Evolutionary conservation across 2,888 invertebrate genomes (phyloP), one percentile per base, ranked within the genome.

Genomic region (Cinara cedri): DNA sequence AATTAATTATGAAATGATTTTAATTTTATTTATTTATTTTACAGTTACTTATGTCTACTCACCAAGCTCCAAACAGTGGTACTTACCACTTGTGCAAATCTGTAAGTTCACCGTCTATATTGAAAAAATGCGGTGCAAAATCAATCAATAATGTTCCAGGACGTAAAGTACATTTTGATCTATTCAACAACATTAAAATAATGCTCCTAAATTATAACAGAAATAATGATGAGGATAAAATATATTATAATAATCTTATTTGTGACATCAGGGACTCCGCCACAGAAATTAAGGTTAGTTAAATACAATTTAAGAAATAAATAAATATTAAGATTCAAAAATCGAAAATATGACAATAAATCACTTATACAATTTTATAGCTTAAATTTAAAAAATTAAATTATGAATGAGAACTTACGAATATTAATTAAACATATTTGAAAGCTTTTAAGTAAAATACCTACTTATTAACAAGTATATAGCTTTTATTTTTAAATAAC

Each of bases 171-270:
- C 87, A 86, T 54, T 89, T 89, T 83, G 85, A 86, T 75, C 84
- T 89, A 55, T 88, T 88, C 1, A 85, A 87, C 83, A 86, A 88
- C 83, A 84, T 89, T 1, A 86, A 86, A 82, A 84, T 83, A 76
- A 87, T 88, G 82, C 84, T 90, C 21, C 26, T 57, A 2, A 44
- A 76, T 11, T 76, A 55, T 74, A 51, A 63, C 19, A 86, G 87
- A n/a, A n/a, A n/a, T 81, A 88, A 84, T 81, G 85, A 86, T 2
- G 83, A 84, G 72, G 86, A 87, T 80, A 83, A 84, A 3, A 87
- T 86, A 83, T 86, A 86, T 44, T 89, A 89, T 82, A 87, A 88
- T 82, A 87, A 88, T 81, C 84, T 89, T 65, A 85, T 89, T 71
- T 86, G 87, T 82, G 85, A 87, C 21, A 86, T 90, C 21, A 84